These are phyloP conservation scores for Nansenia antarctica DNA, from an alignment of 2,113 vertebrate species.

Conservation along the genomic window DNA sequence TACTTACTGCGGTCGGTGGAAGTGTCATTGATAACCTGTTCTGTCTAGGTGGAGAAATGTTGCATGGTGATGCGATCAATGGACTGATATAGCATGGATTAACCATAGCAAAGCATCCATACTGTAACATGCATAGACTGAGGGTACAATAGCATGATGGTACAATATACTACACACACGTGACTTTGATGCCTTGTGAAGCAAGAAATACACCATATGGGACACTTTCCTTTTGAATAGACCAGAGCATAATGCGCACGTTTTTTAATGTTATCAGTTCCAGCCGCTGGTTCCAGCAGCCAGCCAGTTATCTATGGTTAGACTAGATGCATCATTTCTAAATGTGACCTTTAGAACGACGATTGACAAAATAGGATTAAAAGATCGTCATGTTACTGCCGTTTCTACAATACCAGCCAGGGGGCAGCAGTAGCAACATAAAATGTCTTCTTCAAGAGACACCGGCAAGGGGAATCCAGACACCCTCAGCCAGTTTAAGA, in stretches of 20 bases:
- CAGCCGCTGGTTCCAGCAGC: not conserved
- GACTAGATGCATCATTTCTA: not conserved
- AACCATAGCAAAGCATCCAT: too few relatives aligned
- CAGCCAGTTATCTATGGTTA: not conserved
- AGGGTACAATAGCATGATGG: too few relatives aligned
- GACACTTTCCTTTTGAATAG: not conserved
- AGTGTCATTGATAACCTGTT: not conserved
- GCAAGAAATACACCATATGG: not conserved
- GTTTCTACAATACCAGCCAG: conserved; percentile 27
- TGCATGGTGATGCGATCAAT: not conserved
- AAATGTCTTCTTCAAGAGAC: conserved; percentile 12
- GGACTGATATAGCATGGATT: too few relatives aligned
- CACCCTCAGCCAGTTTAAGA: conserved; percentile 1
- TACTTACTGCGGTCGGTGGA: not conserved
- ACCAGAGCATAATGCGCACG: not conserved
- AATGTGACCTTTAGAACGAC: not conserved
- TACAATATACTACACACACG: not conserved
- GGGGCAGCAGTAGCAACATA: conserved; percentile 39
- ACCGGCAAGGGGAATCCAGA: not conserved
- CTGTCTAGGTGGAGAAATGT: not conserved
- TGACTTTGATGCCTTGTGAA: not conserved
- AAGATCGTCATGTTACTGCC: not conserved
- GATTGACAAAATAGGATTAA: not conserved
- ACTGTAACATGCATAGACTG: too few relatives aligned
- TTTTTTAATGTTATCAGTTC: not conserved